Evolutionary conservation across 2,113 vertebrate genomes (phyloP).

Genomic region (Halichoeres trimaculatus): DNA sequence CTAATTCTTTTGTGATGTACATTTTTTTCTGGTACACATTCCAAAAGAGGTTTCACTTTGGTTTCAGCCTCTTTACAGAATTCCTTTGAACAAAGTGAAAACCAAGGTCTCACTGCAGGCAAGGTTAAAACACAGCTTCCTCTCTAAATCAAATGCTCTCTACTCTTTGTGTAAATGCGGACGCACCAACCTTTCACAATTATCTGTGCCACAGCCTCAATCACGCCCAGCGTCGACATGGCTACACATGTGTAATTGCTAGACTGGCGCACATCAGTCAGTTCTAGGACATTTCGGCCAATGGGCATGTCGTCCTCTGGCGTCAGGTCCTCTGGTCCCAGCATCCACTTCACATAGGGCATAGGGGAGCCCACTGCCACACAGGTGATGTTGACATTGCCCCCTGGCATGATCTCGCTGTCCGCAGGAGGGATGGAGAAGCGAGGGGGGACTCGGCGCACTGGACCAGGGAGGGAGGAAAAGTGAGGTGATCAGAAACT

Average conservation of each 20-base stretch:
- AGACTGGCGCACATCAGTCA: slow-evolving; percentile 97
- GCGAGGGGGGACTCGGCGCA: slow-evolving; percentile 95
- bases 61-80: neutral
- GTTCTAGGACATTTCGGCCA: slow-evolving; percentile 95
- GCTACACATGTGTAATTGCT: slow-evolving; percentile 99
- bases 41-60: neutral
- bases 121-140: slow-evolving; percentile 9
- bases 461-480: slow-evolving; percentile 79
- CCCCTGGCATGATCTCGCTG: slow-evolving; percentile 99
- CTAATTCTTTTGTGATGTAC: neutral
- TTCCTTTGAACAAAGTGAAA: slow-evolving; percentile 9
- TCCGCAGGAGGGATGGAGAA: slow-evolving; percentile 98
- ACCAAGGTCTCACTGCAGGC: slow-evolving; percentile 1
- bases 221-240: slow-evolving; percentile 98
- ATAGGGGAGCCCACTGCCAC: slow-evolving; percentile 98
- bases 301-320: slow-evolving; percentile 99
- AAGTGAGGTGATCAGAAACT: slow-evolving; percentile 28
- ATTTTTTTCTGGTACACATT: neutral
- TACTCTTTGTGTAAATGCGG: neutral
- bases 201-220: slow-evolving; percentile 97
- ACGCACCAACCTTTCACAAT: slow-evolving; percentile 92
- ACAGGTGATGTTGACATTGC: slow-evolving; percentile 97
- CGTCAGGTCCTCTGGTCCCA: slow-evolving; percentile 96
- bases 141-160: neutral
- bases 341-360: slow-evolving; percentile 99